Evolutionary conservation across 2,888 invertebrate species (phyloP), one percentile per base, ranked within the genome.

Genomic region (Thumatha senex): DNA sequence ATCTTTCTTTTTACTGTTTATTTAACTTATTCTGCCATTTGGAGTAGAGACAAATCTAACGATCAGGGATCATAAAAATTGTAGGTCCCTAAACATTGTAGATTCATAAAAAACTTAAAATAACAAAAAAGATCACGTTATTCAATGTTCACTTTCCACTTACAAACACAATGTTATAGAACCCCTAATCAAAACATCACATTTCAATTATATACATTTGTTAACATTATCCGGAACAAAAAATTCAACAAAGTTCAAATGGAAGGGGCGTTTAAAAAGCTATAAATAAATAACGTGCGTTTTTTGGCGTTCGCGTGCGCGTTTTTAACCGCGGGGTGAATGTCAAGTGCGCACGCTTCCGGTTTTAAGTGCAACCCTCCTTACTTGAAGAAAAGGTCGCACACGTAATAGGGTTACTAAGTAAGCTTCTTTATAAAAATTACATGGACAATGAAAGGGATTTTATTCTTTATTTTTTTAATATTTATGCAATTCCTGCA

Each of bases 231-330:
- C 61, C 57, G 40, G 36, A 9, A 59, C 48, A 55, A 69, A 71
- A 73, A 76, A 63, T 4, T 41, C 39, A 70, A 68, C 73, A 74
- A 70, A 58, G 59, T 65, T 51, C 60, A 52, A 46, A 60, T 45
- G 54, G 48, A 56, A 58, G 72, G 80, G 78, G 74, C 68, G 57
- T 75, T 81, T 82, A 85, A 89, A 88, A 88, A 83, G 72, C 70
- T 81, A 75, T 80, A 80, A 80, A 76, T 80, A 81, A 81, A 82
- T 78, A 81, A 39, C 79, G 51, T 70, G 58, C 41, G 76, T 88
- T 89, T 86, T 89, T 89, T 82, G 72, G 59, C 51, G 64, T 58
- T 82, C 89, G 86, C 87, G 90, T 89, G 89, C 75, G 70, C 54
- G 67, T 72, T 80, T 78, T 77, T 74, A 70, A 66, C 61, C 65